These are phyloP conservation scores for Calameuta filiformis DNA, from an alignment of 2,888 invertebrate species.

Conservation along the genomic window DNA sequence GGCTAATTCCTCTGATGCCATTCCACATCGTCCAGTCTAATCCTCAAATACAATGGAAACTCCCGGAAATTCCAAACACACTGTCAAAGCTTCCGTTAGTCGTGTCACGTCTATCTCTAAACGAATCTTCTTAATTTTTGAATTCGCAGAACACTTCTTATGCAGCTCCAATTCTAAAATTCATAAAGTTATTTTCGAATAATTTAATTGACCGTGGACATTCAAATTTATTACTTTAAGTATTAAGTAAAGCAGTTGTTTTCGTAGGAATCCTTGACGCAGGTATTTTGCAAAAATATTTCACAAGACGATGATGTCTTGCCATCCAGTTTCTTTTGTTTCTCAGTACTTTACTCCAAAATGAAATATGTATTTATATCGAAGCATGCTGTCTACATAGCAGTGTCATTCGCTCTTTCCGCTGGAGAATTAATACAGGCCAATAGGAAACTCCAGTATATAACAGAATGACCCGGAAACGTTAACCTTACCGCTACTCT, in stretches of 20 bases:
- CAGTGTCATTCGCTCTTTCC: background rate
- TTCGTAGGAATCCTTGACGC: background rate
- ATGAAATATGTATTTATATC: background rate
- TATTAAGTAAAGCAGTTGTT: background rate
- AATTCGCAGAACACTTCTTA: background rate
- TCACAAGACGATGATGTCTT: background rate
- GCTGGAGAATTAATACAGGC: background rate
- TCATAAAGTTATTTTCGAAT: background rate
- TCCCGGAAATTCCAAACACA: slow-evolving; percentile 34
- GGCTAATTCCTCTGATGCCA: slow-evolving; percentile 28
- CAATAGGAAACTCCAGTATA: background rate
- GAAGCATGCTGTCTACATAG: background rate
- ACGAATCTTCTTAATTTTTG: background rate
- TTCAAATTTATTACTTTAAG: background rate
- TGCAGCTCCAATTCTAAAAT: background rate
- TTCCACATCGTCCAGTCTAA: background rate
- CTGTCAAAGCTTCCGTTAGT: slow-evolving; percentile 28
- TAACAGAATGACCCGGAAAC: background rate
- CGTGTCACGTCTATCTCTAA: slow-evolving; percentile 33
- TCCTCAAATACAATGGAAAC: slow-evolving; percentile 19
- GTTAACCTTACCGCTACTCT: background rate
- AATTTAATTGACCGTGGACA: background rate
- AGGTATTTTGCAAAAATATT: background rate
- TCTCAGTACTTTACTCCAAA: background rate
- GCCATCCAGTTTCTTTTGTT: background rate